Base-by-base conservation (phyloP, 2,888 invertebrate genomes). In the Theretra japonica region DNA sequence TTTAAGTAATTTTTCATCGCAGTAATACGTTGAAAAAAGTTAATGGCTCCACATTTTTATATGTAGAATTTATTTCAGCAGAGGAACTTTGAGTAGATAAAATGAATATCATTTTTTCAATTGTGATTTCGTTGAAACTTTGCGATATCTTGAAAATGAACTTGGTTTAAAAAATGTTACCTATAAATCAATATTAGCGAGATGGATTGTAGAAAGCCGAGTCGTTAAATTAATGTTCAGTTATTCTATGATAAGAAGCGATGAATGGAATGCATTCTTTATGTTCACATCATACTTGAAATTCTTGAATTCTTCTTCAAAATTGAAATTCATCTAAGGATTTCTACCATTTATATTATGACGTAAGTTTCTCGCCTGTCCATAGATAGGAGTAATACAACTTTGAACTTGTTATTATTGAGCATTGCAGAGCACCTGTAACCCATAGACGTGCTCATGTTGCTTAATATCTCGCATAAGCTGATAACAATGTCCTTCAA, bases 1-100 rank as follows among this genome's bases (percentile, higher is more conserved):
- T 65, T 65, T 65, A 65, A 65, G 62, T 65, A 65, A 65, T 65
- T 65, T 65, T 41, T 65, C 33, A 65, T 41, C 8, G 62, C 41
- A 65, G 62, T 65, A 65, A 48, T 65, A 41, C 41, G 41, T 41
- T 41, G 62, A 21, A 33, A 65, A 65, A 65, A 21, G 21, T 41
- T 65, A 65, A 65, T 65, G 62, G 62, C 21, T 11, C 41, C 62
- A 41, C 62, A 65, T 65, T 65, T 53, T 33, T 65, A 41, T 65
- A 41, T 65, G 62, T 65, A 41, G 62, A 65, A 23, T 65, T 65
- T 17, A 48, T 65, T 65, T 62, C 11, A 33, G 11, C 15, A 23
- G 65, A 65, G 21, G 19, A 33, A 21, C 21, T 48, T 65, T 65
- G 17, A 65, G 65, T 23, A 48, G 65, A 41, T 62, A 41, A 7